Evolutionary conservation across 2,113 vertebrate genomes (phyloP).

Genomic region (Oreochromis aureus): DNA sequence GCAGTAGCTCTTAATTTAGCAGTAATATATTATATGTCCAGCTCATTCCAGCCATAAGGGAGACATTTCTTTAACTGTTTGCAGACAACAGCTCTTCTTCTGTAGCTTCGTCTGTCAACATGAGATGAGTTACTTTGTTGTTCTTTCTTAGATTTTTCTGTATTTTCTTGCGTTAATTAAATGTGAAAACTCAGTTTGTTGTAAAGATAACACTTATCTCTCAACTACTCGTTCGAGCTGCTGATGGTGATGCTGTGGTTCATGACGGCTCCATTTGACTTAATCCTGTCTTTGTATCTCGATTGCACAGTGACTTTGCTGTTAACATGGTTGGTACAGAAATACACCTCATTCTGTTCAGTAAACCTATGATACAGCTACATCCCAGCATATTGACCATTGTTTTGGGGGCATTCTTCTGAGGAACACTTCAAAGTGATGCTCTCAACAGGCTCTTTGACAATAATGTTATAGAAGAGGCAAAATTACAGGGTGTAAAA

Average conservation of each 20-base stretch:
- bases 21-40: not conserved
- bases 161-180: not conserved
- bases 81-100: not conserved
- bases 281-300: not conserved
- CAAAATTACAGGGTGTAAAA: not conserved
- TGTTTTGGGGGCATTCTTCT: too few species aligned
- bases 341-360: not conserved
- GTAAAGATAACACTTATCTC: not conserved
- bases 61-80: not conserved
- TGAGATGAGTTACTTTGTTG: not conserved
- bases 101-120: not conserved
- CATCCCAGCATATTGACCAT: not conserved
- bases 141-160: not conserved
- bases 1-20: not conserved
- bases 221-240: not conserved
- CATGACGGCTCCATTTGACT: fast-evolving
- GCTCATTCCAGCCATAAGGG: not conserved
- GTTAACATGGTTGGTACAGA: not conserved
- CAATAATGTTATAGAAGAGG: not conserved
- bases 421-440: constrained; percentile 7
- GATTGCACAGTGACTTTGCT: fast-evolving
- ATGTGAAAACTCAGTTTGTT: not conserved
- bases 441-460: not conserved
- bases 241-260: constrained; percentile 8
- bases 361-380: not conserved